A percentile compares a stretch with the other conserved stretches of the same genome.
Conservation (phyloP, 2,797 vertebrate genomes). For the Pseudomugil gertrudae region DNA sequence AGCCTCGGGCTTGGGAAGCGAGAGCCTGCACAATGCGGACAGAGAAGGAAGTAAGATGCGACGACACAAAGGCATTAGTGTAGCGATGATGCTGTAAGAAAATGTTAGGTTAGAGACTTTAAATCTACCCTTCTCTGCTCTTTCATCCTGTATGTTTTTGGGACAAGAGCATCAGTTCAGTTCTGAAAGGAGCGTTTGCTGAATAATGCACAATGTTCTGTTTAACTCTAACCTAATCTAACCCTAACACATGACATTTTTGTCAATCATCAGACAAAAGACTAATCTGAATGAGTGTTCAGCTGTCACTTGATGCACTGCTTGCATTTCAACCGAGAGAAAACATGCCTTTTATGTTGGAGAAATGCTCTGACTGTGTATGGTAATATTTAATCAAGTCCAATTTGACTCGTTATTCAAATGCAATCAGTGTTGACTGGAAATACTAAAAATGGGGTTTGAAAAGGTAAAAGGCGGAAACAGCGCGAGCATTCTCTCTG, state of each 20-base stretch:
- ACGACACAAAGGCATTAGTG: background rate
- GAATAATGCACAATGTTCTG: conserved; percentile 28
- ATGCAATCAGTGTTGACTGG: conserved; percentile 82
- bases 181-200: conserved; percentile 10
- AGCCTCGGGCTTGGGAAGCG: conserved; percentile 93
- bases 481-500: conserved; percentile 62
- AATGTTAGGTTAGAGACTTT: conserved; percentile 12
- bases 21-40: conserved; percentile 81
- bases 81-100: background rate
- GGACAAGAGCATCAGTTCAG: conserved; percentile 12
- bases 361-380: conserved; percentile 73
- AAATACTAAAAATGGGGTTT: conserved; percentile 71
- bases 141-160: background rate
- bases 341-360: conserved; percentile 77
- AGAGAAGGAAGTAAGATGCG: background rate
- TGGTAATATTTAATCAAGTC: conserved; percentile 83
- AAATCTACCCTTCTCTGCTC: conserved; percentile 7
- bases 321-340: conserved; percentile 74
- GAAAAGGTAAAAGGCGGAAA: conserved; percentile 78
- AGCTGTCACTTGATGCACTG: conserved; percentile 78
- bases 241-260: conserved; percentile 69
- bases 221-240: conserved; percentile 65
- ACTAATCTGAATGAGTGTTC: conserved; percentile 64
- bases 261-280: conserved; percentile 78
- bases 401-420: conserved; percentile 81